Evolutionary conservation across 2,797 vertebrate genomes (phyloP).

Genomic region (Halcyon badia): DNA sequence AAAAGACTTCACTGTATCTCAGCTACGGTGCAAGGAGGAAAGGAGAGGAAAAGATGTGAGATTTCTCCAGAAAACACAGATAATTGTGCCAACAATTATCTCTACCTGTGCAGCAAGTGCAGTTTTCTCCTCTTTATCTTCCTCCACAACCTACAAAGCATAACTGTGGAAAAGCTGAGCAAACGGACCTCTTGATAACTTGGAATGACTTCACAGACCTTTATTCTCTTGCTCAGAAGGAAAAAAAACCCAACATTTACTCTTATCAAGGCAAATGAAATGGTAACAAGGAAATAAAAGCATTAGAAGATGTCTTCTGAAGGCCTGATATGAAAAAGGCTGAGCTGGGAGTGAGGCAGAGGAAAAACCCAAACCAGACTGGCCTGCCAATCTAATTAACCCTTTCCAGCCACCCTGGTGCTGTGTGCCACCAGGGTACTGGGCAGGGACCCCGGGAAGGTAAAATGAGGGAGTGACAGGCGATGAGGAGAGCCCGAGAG

Average conservation of each 20-base stretch:
- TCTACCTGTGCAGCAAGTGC: not conserved
- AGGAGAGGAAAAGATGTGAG: not conserved
- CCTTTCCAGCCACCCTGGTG: no score
- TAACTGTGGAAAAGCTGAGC: not conserved
- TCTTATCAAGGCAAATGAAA: slow-evolving; percentile 5
- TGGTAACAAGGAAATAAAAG: slow-evolving; percentile 35
- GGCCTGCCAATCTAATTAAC: slow-evolving; percentile 57
- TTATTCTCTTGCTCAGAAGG: not conserved
- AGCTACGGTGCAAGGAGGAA: not conserved
- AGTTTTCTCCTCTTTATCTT: not conserved
- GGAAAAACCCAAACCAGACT: not conserved
- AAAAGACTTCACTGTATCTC: not conserved
- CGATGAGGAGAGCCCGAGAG: not conserved
- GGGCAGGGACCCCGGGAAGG: not conserved
- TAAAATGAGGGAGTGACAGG: not conserved
- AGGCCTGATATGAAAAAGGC: slow-evolving; percentile 58
- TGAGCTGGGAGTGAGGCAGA: not conserved
- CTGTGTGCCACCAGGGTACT: not conserved
- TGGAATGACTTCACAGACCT: not conserved
- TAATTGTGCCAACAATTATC: not conserved
- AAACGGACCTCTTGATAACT: not conserved
- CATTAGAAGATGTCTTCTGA: slow-evolving; percentile 60
- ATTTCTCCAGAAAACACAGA: not conserved
- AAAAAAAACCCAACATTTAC: not conserved
- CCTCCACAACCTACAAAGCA: not conserved